Evolutionary conservation across 2,888 invertebrate species (phyloP), one percentile per base, ranked within the genome.

Genomic region (Pherbina coryleti): DNA sequence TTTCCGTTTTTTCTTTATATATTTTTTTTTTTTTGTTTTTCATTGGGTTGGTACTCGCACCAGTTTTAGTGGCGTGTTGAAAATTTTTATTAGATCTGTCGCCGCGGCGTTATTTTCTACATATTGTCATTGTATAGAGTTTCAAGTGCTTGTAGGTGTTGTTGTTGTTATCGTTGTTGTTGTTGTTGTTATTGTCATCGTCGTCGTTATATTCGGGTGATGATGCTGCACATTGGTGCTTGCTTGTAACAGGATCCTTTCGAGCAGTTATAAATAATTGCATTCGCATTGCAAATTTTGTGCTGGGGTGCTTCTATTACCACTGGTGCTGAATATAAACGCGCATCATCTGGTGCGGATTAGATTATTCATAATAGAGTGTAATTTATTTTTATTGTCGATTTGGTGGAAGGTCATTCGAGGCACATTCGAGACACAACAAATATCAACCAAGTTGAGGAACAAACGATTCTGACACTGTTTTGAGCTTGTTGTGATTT

Each of bases 351-450:
- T 87, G 87, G 82, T 88, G 83, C 83, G 88, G 86, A 88, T 88
- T 88, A 88, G 87, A 87, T 87, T 88, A 88, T 88, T 87, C 88
- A 88, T 88, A 88, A 87, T 87, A 87, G 86, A 88, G 85, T 87
- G 87, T 88, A 87, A 88, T 88, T 87, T 87, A 88, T 88, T 84
- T 83, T 73, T 75, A 75, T 75, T 67, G 75, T 7, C 67, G 55
- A 31, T 75, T 37, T 25, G 67, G 51, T 17, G 31, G 34, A 75
- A 67, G 74, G 74, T 62, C 64, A 51, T 64, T 8, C 57, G 72
- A 17, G 25, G 25, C 9, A n/a, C 57, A 44, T 9, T 14, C 14
- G 28, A 44, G 19, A 11, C 7, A 25, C 14, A 14, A 17, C 8
- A 22, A 0, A 22, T 22, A 49, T n/a, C 60, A n/a, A 49, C 28